A percentile compares a stretch with the other conserved stretches of the same genome.
phyloP scores from a whole-genome alignment of 2,888 invertebrate species.

The Dendrolimus pini region DNA sequence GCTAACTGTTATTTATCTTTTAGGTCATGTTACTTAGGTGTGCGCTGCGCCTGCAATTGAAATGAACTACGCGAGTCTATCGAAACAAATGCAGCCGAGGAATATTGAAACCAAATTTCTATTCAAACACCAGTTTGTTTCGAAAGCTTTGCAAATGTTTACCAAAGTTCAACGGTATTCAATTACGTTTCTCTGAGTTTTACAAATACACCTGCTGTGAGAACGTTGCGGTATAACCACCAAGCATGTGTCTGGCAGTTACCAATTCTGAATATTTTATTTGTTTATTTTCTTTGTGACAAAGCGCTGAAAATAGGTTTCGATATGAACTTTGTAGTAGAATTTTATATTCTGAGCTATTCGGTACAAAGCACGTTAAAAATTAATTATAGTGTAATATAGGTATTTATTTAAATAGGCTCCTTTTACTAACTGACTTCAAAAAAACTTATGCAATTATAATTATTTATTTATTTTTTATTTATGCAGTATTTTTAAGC shows the following conservation, averaged over 20 bases:
- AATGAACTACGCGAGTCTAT: conserved; percentile 10
- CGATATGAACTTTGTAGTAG: too few relatives aligned
- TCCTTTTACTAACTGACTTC: too few relatives aligned
- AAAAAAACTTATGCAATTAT: too few relatives aligned
- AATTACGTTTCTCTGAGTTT: conserved; percentile 33
- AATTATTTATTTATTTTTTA: too few relatives aligned
- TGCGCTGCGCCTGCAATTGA: background rate
- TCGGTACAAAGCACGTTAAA: too few relatives aligned
- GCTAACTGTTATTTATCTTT: too few relatives aligned
- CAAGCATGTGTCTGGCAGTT: background rate
- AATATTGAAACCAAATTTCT: conserved; percentile 34
- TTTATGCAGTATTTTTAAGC: too few relatives aligned
- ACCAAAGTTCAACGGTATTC: conserved; percentile 36
- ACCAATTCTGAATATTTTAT: background rate
- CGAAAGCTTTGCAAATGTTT: conserved; percentile 32
- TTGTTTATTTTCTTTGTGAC: background rate
- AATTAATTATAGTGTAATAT: too few relatives aligned
- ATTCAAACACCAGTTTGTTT: conserved; percentile 31
- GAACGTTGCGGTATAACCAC: background rate
- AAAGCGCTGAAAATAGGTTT: too few relatives aligned
- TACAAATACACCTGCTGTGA: conserved; percentile 11
- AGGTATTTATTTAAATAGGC: too few relatives aligned
- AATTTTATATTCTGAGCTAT: too few relatives aligned
- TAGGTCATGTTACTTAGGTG: too few relatives aligned
- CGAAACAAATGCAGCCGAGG: conserved; percentile 19